Evolutionary conservation across 1,140 invertebrate genomes (phyloP), one percentile per base, ranked within the genome.

Genomic region (Berghia stephanieae): DNA sequence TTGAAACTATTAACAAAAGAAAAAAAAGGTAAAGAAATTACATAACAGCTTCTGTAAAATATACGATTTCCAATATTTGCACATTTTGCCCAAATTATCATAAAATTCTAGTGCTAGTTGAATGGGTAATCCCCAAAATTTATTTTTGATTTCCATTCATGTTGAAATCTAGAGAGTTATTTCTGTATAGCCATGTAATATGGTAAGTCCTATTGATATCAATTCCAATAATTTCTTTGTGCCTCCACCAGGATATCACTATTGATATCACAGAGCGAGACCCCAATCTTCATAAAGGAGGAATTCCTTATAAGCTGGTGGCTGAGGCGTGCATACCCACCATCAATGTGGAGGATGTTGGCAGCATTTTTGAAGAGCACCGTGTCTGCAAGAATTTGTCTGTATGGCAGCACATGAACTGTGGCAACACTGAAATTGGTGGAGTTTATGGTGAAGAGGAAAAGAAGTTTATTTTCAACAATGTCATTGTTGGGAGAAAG

Each of bases 341-440:
- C 57, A 89, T 90, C 79, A 85, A 87, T 77, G 82, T 84, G 36
- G 83, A 85, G 55, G 84, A 89, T 74, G 77, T 88, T 73, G 84
- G 85, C 63, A 80, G 84, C 52, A 89, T 90, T 60, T 90, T 90
- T 85, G 89, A 90, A 72, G 89, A 90, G 82, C 89, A 90, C 70
- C 81, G 88, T 66, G 83, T 90, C 57, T 86, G 86, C 63, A 87
- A 87, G 78, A 89, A 87, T 78, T 83, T 89, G n/a, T 86, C 81
- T 40, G 78, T 87, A 16, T 89, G 87, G 87, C 88, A 88, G 46
- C 84, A 87, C 63, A 78, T 78, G 13, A 84, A 85, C 77, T 79
- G 83, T 69, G 86, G 87, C 73, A 66, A 71, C 34, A 31, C 79
- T 36, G 84, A 86, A 63, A 83, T 80, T 79, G 86, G 86, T 31